Conservation (phyloP, 2,113 vertebrate species). For the Salvator merianae region DNA sequence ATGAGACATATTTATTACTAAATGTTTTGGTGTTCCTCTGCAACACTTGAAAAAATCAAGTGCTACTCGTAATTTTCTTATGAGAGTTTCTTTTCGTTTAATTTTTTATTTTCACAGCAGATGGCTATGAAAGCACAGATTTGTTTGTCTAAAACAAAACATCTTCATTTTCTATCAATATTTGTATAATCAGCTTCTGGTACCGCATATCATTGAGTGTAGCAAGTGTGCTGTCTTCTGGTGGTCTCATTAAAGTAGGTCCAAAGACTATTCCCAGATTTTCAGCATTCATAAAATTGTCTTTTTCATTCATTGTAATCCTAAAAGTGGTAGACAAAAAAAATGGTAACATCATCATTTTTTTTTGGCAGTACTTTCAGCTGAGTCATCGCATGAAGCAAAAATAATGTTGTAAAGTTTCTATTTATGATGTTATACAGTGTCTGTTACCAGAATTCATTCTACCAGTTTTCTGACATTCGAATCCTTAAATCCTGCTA, state of each 20-base stretch:
- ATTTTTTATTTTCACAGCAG: conserved; percentile 54
- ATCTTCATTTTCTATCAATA: conserved; percentile 97
- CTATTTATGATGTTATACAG: too few relatives aligned
- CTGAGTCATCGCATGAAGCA: too few relatives aligned
- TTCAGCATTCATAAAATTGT: conserved; percentile 96
- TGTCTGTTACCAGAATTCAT: too few relatives aligned
- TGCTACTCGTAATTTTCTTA: conserved; percentile 62
- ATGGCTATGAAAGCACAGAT: conserved; percentile 56
- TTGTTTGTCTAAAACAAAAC: conserved; percentile 86
- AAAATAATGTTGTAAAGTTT: too few relatives aligned
- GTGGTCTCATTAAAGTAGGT: conserved; percentile 95
- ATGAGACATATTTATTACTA: conserved; percentile 76
- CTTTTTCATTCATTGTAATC: conserved; percentile 93
- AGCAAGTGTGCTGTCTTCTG: conserved; percentile 91
- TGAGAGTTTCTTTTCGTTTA: conserved; percentile 64
- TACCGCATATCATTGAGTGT: conserved; percentile 97
- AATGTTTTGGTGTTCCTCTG: conserved; percentile 73
- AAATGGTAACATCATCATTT: conserved; percentile 2
- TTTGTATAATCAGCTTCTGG: conserved; percentile 95
- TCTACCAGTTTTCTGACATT: too few relatives aligned
- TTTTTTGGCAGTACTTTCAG: not conserved
- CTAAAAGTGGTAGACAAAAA: conserved; percentile 67
- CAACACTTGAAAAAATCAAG: conserved; percentile 72
- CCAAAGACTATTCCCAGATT: conserved; percentile 98
- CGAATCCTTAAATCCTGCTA: too few relatives aligned